Evolutionary conservation across 2,888 invertebrate species (phyloP).

Genomic region (Portevinia maculata): DNA sequence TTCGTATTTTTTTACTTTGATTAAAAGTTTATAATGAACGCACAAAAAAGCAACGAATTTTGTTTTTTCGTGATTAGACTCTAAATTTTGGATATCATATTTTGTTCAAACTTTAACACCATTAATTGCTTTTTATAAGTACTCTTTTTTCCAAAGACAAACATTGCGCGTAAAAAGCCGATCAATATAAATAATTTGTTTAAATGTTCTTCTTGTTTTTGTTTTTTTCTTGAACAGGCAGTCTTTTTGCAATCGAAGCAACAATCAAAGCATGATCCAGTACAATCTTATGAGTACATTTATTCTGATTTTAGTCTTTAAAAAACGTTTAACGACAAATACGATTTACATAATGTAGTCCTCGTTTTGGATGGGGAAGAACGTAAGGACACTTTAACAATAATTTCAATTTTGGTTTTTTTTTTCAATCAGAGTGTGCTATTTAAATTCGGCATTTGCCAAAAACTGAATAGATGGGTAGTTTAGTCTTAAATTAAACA

Average conservation of each 20-base stretch:
- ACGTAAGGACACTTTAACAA: conserved; percentile 56
- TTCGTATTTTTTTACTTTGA: conserved; percentile 47
- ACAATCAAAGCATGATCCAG: conserved; percentile 57
- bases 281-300: conserved; percentile 5
- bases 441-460: background rate
- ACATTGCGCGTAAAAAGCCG: conserved; percentile 63
- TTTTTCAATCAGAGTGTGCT: background rate
- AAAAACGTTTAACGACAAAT: conserved; percentile 16
- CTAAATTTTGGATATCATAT: conserved; percentile 41
- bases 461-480: too few species aligned
- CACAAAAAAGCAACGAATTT: conserved; percentile 28
- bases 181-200: too few species aligned
- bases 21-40: conserved; percentile 58
- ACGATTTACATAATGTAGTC: conserved; percentile 8
- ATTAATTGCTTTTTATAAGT: conserved; percentile 41
- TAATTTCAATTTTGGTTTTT: conserved; percentile 2
- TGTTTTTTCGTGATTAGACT: conserved; percentile 60
- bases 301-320: conserved; percentile 12
- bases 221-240: conserved; percentile 51
- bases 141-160: conserved; percentile 42
- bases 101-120: conserved; percentile 35
- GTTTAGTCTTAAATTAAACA: conserved; percentile 1
- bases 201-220: too few species aligned
- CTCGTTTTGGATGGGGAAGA: conserved; percentile 10
- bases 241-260: conserved; percentile 68